These are phyloP conservation scores for Amphimallon solstitiale DNA, from an alignment of 2,888 invertebrate species.

Conservation along the genomic window DNA sequence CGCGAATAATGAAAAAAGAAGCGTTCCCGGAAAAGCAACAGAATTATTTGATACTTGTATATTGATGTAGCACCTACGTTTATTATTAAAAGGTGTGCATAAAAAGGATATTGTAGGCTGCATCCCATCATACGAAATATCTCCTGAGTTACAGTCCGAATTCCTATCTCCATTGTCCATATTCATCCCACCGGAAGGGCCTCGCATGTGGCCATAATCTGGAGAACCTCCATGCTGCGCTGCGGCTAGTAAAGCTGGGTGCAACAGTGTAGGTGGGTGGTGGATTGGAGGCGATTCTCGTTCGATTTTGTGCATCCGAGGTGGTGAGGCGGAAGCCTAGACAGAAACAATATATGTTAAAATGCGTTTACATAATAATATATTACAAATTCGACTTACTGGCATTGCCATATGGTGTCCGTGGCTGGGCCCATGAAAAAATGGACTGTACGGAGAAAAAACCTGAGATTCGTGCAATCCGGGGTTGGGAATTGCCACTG, in stretches of 20 bases:
- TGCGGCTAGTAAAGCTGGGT: conserved; percentile 85
- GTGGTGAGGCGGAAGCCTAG: conserved; percentile 68
- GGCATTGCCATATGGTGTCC: conserved; percentile 65
- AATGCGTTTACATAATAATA: neutral
- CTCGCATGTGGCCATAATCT: conserved; percentile 79
- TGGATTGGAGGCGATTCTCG: conserved; percentile 87
- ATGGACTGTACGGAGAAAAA: conserved; percentile 91
- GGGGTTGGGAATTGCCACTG: conserved; percentile 96
- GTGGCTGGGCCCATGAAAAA: conserved; percentile 74
- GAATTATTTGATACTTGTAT: conserved; percentile 27
- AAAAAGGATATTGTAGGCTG: conserved; percentile 97
- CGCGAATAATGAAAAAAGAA: neutral
- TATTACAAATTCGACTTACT: conserved; percentile 50
- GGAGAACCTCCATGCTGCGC: conserved; percentile 85
- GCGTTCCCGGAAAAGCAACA: neutral
- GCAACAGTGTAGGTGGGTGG: conserved; percentile 85
- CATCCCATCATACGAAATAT: conserved; percentile 90
- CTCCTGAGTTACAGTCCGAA: conserved; percentile 91
- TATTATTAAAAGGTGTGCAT: conserved; percentile 60
- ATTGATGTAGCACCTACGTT: conserved; percentile 1
- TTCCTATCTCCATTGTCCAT: conserved; percentile 87
- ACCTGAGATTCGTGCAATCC: conserved; percentile 94
- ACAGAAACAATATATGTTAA: conserved; percentile 40
- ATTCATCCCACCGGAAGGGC: conserved; percentile 64
- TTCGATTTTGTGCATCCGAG: conserved; percentile 75